These are phyloP conservation scores for Chionomys nivalis DNA, from an alignment of 2,113 vertebrate genomes.

Conservation along the genomic window DNA sequence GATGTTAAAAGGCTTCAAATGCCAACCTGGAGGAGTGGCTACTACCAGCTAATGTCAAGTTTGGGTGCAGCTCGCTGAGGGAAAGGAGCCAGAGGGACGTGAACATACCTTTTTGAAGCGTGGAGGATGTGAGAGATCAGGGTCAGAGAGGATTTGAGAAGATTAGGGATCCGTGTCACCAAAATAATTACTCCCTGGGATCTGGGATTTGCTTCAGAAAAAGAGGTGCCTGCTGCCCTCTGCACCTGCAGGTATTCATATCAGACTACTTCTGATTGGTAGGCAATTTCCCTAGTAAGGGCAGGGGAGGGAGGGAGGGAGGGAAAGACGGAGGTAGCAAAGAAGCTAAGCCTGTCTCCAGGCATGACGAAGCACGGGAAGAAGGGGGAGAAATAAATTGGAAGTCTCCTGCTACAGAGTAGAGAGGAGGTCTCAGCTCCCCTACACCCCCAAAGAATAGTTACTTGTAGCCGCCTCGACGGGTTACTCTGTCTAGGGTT, in stretches of 20 bases:
- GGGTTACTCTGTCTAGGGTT: no score
- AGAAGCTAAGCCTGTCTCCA: neutral
- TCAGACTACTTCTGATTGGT: neutral
- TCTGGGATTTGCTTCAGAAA: constrained; percentile 31
- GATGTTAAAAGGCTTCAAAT: neutral
- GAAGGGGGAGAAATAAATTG: neutral
- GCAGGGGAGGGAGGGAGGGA: neutral
- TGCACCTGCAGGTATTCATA: neutral
- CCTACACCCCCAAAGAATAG: neutral
- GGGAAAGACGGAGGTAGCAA: neutral
- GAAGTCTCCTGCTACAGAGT: neutral
- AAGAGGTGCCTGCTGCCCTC: neutral
- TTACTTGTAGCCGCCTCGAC: no score
- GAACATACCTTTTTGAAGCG: neutral
- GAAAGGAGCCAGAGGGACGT: neutral
- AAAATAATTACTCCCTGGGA: neutral
- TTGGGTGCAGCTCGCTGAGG: neutral
- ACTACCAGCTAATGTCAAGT: neutral
- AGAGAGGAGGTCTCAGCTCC: neutral
- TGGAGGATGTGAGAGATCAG: neutral
- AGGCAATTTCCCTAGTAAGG: constrained; percentile 25
- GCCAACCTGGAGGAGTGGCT: neutral
- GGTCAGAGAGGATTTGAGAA: neutral
- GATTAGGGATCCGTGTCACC: neutral
- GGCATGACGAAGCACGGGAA: neutral